Conservation (phyloP, 2,797 vertebrate genomes). For the Petrocephalus schoutedeni region DNA sequence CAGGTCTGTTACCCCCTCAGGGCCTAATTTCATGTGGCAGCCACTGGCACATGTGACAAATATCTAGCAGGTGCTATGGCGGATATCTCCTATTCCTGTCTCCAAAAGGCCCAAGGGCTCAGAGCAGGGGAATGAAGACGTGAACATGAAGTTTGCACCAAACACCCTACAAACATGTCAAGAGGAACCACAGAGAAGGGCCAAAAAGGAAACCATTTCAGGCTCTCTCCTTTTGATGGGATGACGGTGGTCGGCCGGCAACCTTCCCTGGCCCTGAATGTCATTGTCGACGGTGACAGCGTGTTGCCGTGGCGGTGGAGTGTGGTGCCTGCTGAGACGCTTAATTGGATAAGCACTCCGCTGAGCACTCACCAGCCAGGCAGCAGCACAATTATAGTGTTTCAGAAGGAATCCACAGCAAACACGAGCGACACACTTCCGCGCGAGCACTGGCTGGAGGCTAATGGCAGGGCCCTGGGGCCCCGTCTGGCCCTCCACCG, state of each 20-base stretch:
- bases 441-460: neutral
- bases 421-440: neutral
- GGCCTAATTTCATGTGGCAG: neutral
- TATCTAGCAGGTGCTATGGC: neutral
- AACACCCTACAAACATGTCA: neutral
- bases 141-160: neutral
- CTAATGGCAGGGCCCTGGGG: neutral
- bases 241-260: neutral
- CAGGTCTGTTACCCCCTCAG: neutral
- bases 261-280: slow-evolving; percentile 20
- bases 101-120: no score
- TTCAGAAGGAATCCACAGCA: slow-evolving; percentile 8
- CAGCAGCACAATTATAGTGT: slow-evolving; percentile 19
- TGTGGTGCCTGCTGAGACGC: slow-evolving; percentile 19
- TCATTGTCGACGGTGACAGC: slow-evolving; percentile 15
- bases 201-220: neutral
- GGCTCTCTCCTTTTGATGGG: neutral
- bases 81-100: neutral
- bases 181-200: neutral
- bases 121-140: neutral
- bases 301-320: neutral
- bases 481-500: neutral
- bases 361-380: neutral
- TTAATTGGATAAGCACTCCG: slow-evolving; percentile 23
- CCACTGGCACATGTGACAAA: neutral